Base-by-base conservation (phyloP, 2,888 invertebrate species). In the Eilema griseolum region DNA sequence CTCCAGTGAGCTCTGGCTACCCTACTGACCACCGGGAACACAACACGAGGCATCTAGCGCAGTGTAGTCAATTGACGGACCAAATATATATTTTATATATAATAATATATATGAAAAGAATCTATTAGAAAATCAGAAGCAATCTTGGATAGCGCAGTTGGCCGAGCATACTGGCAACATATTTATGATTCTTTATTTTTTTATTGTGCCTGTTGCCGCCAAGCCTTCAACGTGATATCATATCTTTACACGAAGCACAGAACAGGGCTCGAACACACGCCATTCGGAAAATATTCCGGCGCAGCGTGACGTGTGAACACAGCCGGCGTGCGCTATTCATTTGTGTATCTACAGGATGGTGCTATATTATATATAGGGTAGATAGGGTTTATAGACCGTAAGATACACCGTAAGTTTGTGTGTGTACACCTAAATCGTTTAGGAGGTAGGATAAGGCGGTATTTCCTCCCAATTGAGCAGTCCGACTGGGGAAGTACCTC, bases 311-410 rank as follows among this genome's bases (percentile, higher is more conserved):
- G 89, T 92, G 92, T 92, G 92, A 91, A 92, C 84, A 87, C 85
- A 79, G 83, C 77, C 88, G 86, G 88, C 92, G 92, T 91, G 93
- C 86, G 86, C 86, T 85, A 79, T 83, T 91, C 90, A 89, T 93
- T 93, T 89, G 85, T 87, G 79, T 24, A 75, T 74, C 41, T 86
- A 93, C 90, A 92, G 92, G 82, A 0, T 86, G 72, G 16, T 69
- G 16, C 14, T 4, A 65, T 56, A 23, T 23, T 23, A 3, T 26
- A 5, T 12, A 37, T 23, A 20, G 10, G n/a, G 33, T n/a, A 1
- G 37, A 23, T 28, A 61, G 24, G n/a, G n/a, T n/a, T n/a, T n/a
- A n/a, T n/a, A n/a, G n/a, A n/a, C n/a, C n/a, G n/a, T n/a, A n/a
- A n/a, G n/a, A n/a, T n/a, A n/a, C 5, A 26, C 28, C 20, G 33